Evolutionary conservation across 2,888 invertebrate species (phyloP).

Genomic region (Lasiommata megera): DNA sequence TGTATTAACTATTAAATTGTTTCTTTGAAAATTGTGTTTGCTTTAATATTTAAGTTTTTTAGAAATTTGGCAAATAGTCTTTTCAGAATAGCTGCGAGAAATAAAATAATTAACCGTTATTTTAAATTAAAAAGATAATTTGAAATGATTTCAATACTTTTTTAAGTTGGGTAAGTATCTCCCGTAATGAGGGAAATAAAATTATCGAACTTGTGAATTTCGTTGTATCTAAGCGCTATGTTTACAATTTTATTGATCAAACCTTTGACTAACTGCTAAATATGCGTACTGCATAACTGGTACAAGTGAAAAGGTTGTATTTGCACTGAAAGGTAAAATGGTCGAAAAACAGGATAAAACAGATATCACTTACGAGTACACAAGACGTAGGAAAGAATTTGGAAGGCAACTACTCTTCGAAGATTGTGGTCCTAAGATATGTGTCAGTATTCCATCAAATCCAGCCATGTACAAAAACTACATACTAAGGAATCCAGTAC

Average conservation of each 20-base stretch:
- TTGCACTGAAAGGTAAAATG: conserved; percentile 23
- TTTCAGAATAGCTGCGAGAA: too few relatives aligned
- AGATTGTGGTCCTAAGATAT: conserved; percentile 84
- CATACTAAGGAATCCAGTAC: conserved; percentile 83
- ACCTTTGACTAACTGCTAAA: neutral
- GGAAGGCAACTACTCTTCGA: conserved; percentile 87
- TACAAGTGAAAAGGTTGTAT: neutral
- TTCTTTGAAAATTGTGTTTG: too few relatives aligned
- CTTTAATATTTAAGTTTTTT: too few relatives aligned
- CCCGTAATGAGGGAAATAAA: neutral
- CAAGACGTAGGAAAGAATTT: conserved; percentile 86
- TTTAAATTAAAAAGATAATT: too few relatives aligned
- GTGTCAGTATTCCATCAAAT: conserved; percentile 84
- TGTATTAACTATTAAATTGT: conserved; percentile 46
- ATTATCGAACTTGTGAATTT: neutral
- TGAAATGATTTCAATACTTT: too few relatives aligned
- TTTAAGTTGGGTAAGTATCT: too few relatives aligned
- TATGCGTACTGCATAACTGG: too few relatives aligned
- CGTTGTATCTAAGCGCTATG: neutral
- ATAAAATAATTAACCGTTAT: too few relatives aligned
- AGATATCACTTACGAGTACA: conserved; percentile 78
- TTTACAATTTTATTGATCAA: conserved; percentile 21
- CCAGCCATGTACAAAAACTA: conserved; percentile 77
- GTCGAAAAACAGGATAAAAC: conserved; percentile 67
- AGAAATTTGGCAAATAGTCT: too few relatives aligned